A percentile compares a stretch with the other conserved stretches of the same genome.
Evolutionary conservation across 1,140 invertebrate genomes (phyloP).

Genomic region (Elymnias hypermnestra): DNA sequence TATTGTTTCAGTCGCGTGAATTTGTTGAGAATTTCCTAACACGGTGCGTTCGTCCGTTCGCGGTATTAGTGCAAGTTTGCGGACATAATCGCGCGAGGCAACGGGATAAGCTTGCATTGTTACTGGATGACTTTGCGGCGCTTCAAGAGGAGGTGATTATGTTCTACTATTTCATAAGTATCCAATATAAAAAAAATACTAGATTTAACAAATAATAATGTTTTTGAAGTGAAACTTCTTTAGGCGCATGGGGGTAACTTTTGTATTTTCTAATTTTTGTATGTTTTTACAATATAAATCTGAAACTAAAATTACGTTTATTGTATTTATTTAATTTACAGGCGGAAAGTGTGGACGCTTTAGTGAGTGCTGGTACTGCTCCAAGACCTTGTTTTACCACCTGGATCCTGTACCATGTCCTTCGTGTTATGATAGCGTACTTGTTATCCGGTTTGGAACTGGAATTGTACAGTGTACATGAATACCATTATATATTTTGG

Average conservation of each 20-base stretch:
- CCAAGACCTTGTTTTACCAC: conserved; percentile 94
- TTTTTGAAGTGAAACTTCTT: too few relatives aligned
- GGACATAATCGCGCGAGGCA: conserved; percentile 97
- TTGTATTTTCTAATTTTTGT: too few relatives aligned
- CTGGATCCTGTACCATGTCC: conserved; percentile 97
- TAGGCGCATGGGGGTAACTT: too few relatives aligned
- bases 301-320: too few relatives aligned
- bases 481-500: conserved; percentile 88
- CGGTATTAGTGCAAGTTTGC: conserved; percentile 91
- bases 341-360: conserved; percentile 92
- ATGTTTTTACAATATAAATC: too few relatives aligned
- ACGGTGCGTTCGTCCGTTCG: conserved; percentile 92
- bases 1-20: conserved; percentile 83
- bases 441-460: conserved; percentile 95
- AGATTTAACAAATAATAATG: too few relatives aligned
- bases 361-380: conserved; percentile 59
- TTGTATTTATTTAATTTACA: too few relatives aligned
- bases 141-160: conserved; percentile 96
- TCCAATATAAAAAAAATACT: too few relatives aligned
- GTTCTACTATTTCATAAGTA: too few relatives aligned
- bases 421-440: conserved; percentile 97
- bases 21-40: conserved; percentile 93
- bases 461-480: conserved; percentile 96
- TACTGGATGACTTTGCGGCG: conserved; percentile 90
- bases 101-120: conserved; percentile 92